A percentile compares a stretch with the other conserved stretches of the same genome.
Conservation (phyloP, 2,888 invertebrate genomes). For the Eristalinus aeneus region DNA sequence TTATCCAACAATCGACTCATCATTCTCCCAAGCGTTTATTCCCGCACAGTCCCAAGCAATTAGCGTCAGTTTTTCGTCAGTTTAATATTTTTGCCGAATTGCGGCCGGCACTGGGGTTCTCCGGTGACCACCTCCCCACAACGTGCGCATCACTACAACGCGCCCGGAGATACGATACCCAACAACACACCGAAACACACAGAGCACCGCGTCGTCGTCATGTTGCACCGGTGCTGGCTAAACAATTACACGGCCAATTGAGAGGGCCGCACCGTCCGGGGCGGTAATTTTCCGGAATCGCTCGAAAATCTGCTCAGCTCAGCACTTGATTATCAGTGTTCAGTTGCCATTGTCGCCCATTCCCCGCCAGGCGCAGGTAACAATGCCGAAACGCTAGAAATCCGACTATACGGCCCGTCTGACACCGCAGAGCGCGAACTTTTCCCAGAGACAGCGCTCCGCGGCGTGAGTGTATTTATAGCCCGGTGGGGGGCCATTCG, state of each 20-base stretch:
- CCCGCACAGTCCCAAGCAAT: background rate
- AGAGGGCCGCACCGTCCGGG: background rate
- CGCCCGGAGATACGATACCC: background rate
- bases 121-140: background rate
- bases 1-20: background rate
- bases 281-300: constrained; percentile 65
- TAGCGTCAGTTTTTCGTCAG: background rate
- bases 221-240: constrained; percentile 45
- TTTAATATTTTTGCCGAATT: background rate
- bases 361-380: constrained; percentile 24
- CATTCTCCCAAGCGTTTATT: background rate
- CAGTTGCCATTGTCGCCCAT: background rate
- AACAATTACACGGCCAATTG: constrained; percentile 61
- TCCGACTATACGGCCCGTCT: constrained; percentile 42
- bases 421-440: constrained; percentile 18
- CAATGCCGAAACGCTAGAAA: constrained; percentile 38
- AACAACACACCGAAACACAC: background rate
- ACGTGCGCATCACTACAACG: background rate
- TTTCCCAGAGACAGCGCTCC: constrained; percentile 28
- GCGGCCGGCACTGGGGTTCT: background rate
- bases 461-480: constrained; percentile 43
- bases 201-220: constrained; percentile 18
- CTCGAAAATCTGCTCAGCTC: constrained; percentile 51
- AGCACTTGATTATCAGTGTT: constrained; percentile 56
- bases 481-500: constrained; percentile 42